Evolutionary conservation across 1,140 invertebrate species (phyloP).

Genomic region (Zaprionus africanus): DNA sequence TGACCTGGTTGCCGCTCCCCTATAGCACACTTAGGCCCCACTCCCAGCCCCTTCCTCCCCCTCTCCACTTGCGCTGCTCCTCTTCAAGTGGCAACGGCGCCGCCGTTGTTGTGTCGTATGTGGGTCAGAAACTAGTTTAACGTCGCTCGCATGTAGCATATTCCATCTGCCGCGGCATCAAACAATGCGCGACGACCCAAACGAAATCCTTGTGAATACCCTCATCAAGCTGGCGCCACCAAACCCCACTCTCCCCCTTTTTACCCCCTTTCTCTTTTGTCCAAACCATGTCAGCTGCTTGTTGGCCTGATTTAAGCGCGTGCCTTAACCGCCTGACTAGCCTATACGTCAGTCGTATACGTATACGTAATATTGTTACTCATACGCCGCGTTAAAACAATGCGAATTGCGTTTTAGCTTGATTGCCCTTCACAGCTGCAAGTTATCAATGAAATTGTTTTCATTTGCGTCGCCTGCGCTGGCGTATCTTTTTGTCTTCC

Average conservation of each 20-base stretch:
- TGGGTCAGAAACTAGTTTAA: constrained; percentile 80
- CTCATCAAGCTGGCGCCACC: not conserved
- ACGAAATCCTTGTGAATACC: constrained; percentile 19
- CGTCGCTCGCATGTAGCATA: not conserved
- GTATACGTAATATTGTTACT: constrained; percentile 34
- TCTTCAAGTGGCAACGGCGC: constrained; percentile 19
- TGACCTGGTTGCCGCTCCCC: constrained; percentile 63
- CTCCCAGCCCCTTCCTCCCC: not conserved
- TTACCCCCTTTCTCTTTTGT: not conserved
- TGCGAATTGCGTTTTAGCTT: constrained; percentile 33
- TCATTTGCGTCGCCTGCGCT: not conserved
- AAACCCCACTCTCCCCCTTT: not conserved
- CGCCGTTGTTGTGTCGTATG: constrained; percentile 30
- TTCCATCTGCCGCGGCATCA: constrained; percentile 12
- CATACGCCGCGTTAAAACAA: constrained; percentile 37
- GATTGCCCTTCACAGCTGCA: constrained; percentile 13
- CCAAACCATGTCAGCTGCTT: constrained; percentile 33
- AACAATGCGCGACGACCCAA: constrained; percentile 17
- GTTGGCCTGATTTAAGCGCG: constrained; percentile 33
- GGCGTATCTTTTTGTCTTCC: not conserved
- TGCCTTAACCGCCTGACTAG: constrained; percentile 26
- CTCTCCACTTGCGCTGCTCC: not conserved
- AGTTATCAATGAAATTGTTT: constrained; percentile 37
- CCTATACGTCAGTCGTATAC: constrained; percentile 30
- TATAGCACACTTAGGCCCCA: not conserved